Conservation (phyloP, 2,797 vertebrate species). For the Gastrophryne carolinensis region DNA sequence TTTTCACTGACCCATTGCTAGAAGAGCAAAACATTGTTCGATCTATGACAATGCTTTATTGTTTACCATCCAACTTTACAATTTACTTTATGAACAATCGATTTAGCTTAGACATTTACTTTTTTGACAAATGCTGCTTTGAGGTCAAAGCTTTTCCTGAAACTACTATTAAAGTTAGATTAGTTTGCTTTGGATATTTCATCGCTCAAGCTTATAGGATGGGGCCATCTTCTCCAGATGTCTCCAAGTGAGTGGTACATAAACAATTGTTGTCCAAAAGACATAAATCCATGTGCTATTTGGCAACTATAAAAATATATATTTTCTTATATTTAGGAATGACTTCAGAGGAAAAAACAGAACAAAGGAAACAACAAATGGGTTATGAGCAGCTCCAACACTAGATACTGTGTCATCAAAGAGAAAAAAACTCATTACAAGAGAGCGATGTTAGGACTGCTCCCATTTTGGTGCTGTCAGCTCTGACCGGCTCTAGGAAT, state of each 20-base stretch:
- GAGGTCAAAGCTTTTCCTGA: constrained; percentile 56
- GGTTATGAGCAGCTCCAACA: too few relatives aligned
- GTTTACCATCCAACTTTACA: constrained; percentile 63
- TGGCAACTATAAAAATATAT: too few relatives aligned
- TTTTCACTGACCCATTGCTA: constrained; percentile 62
- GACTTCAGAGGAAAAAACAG: too few relatives aligned
- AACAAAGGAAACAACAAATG: too few relatives aligned
- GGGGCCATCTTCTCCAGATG: constrained; percentile 36
- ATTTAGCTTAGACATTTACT: constrained; percentile 53
- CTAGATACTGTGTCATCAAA: too few relatives aligned
- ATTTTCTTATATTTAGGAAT: too few relatives aligned
- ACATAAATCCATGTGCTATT: constrained; percentile 12
- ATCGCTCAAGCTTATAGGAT: background rate
- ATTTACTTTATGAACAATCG: constrained; percentile 60
- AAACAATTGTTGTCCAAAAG: constrained; percentile 17
- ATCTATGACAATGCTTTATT: constrained; percentile 65
- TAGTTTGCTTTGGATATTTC: background rate
- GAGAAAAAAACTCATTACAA: too few relatives aligned
- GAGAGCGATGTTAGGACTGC: too few relatives aligned
- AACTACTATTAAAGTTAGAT: constrained; percentile 38
- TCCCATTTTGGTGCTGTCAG: too few relatives aligned
- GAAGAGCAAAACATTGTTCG: constrained; percentile 61
- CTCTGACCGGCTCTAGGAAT: too few relatives aligned
- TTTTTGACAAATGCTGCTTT: constrained; percentile 59
- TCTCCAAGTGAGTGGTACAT: constrained; percentile 50